Percentiles rank a stretch among this genome's conserved stretches.
phyloP scores from a whole-genome alignment of 2,888 invertebrate genomes.

The Mythimna albipuncta region DNA sequence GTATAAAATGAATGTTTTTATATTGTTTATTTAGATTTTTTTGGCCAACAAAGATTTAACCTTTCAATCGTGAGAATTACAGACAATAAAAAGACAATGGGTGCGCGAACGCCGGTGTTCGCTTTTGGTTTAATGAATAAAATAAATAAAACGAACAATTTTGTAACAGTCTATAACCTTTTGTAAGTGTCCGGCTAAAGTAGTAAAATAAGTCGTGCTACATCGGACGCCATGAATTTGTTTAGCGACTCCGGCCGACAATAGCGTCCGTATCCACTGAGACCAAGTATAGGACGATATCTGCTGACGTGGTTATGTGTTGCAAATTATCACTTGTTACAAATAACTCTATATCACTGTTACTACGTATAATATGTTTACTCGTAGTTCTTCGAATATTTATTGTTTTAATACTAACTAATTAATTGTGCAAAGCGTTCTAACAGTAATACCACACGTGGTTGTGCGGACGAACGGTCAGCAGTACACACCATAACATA shows the following conservation, averaged over 20 bases:
- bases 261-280: conserved; percentile 3
- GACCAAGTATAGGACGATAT: conserved; percentile 11
- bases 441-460: no score
- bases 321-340: conserved; percentile 5
- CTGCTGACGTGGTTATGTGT: conserved; percentile 23
- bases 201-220: conserved; percentile 20
- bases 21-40: no score
- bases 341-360: background rate
- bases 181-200: conserved; percentile 6
- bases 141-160: no score
- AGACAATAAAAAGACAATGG: no score
- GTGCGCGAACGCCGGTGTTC: no score
- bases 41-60: no score
- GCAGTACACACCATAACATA: no score
- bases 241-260: conserved; percentile 7
- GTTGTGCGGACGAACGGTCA: background rate
- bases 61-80: no score
- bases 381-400: no score
- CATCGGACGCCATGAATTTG: conserved; percentile 3
- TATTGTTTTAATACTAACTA: background rate
- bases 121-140: no score
- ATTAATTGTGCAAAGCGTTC: no score
- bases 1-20: no score
- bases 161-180: background rate
- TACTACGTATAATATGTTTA: background rate